Base-by-base conservation (phyloP, 1,140 invertebrate genomes). In the Plectus sambesii region DNA sequence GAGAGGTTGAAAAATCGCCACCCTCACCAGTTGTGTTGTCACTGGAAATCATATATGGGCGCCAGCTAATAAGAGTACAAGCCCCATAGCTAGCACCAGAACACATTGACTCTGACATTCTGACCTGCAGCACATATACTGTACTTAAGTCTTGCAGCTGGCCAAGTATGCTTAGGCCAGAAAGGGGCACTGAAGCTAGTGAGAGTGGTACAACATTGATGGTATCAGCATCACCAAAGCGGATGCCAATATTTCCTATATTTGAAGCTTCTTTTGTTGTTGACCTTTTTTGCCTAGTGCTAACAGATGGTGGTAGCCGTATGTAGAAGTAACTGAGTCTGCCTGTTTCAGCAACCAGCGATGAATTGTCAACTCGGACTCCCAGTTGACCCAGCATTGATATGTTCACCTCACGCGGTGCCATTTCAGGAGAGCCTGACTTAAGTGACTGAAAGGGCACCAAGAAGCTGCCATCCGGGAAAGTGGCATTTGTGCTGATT, bases 101-200 rank as follows among this genome's bases (percentile, higher is more conserved):
- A 25, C 47, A 52, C 42, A 49, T 47, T 6, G 46, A 15, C 26
- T 49, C 46, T 23, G 47, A 1, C 47, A 49, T 52, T 12, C 47
- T 47, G 27, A 49, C 46, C 42, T 49, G 25, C 46, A 49, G 5
- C 35, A 51, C 25, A 49, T 49, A 49, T 17, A 49, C 43, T 12
- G 27, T 19, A 25, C 47, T 49, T 15, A 17, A n/a, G 19, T 49
- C 47, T 1, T 8, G 1, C 5, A 47, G 43, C 6, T n/a, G 15
- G 5, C 22, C 48, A n/a, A 49, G 12, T 25, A 49, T n/a, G 24
- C 47, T 47, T 15, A 49, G 43, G 9, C 48, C 47, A 5, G 47
- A 49, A 1, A 23, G 27, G 9, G n/a, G 35, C n/a, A 9, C 8
- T 15, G 29, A 12, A n/a, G 45, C 23, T 9, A 47, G 39, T n/a